Conservation (phyloP, 1,140 invertebrate genomes). For the Globodera rostochiensis region DNA sequence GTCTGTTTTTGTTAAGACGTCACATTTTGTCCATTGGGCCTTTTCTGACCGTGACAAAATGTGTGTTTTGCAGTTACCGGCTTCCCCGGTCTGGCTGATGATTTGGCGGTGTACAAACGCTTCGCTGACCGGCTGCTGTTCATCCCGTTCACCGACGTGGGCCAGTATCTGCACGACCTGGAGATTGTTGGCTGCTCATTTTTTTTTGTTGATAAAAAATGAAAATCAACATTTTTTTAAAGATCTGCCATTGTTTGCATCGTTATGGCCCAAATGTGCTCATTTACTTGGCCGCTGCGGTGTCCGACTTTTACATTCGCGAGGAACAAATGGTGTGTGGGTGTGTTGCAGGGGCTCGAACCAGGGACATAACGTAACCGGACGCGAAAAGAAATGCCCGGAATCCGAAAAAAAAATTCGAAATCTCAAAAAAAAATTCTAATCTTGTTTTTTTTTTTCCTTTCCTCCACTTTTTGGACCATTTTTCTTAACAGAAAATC, state of each 20-base stretch:
- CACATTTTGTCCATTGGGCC: too few relatives aligned
- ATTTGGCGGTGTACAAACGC: conserved; percentile 35
- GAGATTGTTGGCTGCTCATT: conserved; percentile 67
- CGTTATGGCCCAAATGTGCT: conserved; percentile 75
- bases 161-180: conserved; percentile 90
- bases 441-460: not conserved
- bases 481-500: not conserved
- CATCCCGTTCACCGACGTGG: conserved; percentile 71
- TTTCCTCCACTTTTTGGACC: not conserved
- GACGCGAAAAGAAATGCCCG: too few relatives aligned
- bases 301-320: conserved; percentile 97
- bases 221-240: not conserved
- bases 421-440: not conserved
- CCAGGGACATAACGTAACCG: too few relatives aligned
- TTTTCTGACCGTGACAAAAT: conserved; percentile 20
- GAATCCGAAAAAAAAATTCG: too few relatives aligned
- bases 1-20: too few relatives aligned
- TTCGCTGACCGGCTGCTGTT: conserved; percentile 36
- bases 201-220: too few relatives aligned
- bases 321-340: conserved; percentile 81
- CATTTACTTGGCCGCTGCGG: conserved; percentile 92
- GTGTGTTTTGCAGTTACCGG: conserved; percentile 61
- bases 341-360: not conserved
- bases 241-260: conserved; percentile 76
- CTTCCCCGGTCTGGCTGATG: conserved; percentile 67